Percentiles rank a stretch among this genome's conserved stretches.
Evolutionary conservation across 2,888 invertebrate genomes (phyloP).

Genomic region (Aphelenchoides bicaudatus): DNA sequence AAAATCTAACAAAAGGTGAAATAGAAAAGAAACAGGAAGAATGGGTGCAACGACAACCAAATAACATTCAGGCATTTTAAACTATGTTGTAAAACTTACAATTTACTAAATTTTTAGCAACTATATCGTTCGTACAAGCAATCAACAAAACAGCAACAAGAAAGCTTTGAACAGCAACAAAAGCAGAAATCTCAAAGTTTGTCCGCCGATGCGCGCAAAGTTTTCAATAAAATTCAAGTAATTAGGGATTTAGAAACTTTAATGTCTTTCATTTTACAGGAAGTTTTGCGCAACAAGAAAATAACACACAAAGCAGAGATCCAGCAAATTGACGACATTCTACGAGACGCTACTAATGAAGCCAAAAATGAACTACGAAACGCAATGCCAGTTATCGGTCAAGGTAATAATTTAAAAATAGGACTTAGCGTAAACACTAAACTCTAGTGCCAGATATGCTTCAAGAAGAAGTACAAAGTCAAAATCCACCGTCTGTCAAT

Average conservation of each 20-base stretch:
- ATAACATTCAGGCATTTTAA: not conserved
- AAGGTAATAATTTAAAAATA: no score
- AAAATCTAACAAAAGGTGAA: not conserved
- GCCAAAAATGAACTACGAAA: slow-evolving; percentile 10
- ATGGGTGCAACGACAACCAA: slow-evolving; percentile 1
- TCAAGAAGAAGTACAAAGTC: no score
- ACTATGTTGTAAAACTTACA: not conserved
- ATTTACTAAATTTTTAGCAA: not conserved
- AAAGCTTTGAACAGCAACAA: slow-evolving; percentile 1
- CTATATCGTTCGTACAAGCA: not conserved
- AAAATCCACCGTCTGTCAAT: no score
- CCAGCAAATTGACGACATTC: slow-evolving; percentile 6
- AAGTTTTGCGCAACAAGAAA: not conserved
- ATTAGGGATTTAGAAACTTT: not conserved
- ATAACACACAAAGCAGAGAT: slow-evolving; percentile 2
- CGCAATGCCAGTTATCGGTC: not conserved
- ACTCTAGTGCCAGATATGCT: no score
- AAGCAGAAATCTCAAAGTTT: not conserved
- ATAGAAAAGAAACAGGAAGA: slow-evolving; percentile 1
- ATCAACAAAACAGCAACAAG: not conserved
- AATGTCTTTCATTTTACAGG: not conserved
- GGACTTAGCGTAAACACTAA: no score
- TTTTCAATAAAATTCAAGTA: slow-evolving; percentile 11
- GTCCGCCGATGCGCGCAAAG: not conserved
- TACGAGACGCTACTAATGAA: slow-evolving; percentile 5